Evolutionary conservation across 2,113 vertebrate species (phyloP).

Genomic region (Zonotrichia leucophrys): DNA sequence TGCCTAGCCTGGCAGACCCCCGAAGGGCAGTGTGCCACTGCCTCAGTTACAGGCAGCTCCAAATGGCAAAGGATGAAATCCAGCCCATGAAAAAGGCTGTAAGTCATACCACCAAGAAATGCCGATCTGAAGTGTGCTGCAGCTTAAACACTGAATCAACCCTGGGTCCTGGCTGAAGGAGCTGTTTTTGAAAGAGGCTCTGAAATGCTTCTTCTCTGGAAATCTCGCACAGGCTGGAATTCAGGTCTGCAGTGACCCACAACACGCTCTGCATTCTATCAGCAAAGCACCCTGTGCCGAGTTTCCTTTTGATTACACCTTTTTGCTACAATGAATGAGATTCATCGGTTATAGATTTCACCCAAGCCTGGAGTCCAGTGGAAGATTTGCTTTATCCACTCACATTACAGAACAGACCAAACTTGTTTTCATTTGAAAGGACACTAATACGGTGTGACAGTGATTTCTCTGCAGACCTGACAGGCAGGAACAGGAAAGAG

Average conservation of each 20-base stretch:
- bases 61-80: neutral
- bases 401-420: neutral
- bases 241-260: neutral
- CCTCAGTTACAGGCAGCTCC: neutral
- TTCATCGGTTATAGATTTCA: neutral
- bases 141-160: neutral
- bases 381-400: neutral
- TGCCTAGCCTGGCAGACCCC: neutral
- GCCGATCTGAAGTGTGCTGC: neutral
- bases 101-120: neutral
- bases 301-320: neutral
- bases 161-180: neutral
- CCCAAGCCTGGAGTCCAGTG: neutral
- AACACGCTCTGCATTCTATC: neutral
- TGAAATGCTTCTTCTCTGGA: neutral
- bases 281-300: neutral
- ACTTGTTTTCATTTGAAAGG: constrained; percentile 7
- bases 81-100: neutral
- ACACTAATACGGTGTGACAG: neutral
- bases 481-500: neutral
- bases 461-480: neutral
- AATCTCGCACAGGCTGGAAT: neutral
- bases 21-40: neutral
- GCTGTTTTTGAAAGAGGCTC: neutral
- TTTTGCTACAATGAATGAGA: neutral